These are phyloP conservation scores for Vannuccia rotundouncinata DNA, from an alignment of 2,888 invertebrate genomes.

Conservation along the genomic window DNA sequence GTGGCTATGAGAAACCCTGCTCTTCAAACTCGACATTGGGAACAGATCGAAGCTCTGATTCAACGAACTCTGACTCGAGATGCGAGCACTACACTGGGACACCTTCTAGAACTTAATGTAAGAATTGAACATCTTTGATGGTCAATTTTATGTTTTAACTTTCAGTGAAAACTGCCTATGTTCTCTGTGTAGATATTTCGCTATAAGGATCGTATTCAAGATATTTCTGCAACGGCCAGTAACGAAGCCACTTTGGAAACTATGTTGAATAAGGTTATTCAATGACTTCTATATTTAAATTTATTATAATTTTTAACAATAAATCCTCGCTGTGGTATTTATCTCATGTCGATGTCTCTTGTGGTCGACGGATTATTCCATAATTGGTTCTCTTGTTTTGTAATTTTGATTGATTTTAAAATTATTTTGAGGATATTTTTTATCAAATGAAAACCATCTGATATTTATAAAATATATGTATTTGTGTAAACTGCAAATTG, in stretches of 20 bases:
- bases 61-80: slow-evolving; percentile 51
- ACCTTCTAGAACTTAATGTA: slow-evolving; percentile 55
- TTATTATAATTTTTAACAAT: too few species aligned
- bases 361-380: too few species aligned
- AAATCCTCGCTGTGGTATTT: too few species aligned
- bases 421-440: too few species aligned
- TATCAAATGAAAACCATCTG: too few species aligned
- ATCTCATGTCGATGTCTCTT: too few species aligned
- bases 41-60: slow-evolving; percentile 51
- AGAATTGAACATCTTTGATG: slow-evolving; percentile 38
- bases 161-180: background rate
- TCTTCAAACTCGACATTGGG: slow-evolving; percentile 53
- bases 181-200: slow-evolving; percentile 48
- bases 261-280: slow-evolving; percentile 52
- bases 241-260: slow-evolving; percentile 56
- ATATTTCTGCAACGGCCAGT: slow-evolving; percentile 55
- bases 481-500: too few species aligned
- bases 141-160: background rate
- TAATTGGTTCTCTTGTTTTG: too few species aligned
- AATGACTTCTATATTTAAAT: background rate
- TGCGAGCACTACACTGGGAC: slow-evolving; percentile 53
- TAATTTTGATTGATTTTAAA: too few species aligned
- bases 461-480: too few species aligned
- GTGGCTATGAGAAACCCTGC: slow-evolving; percentile 54
- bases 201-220: slow-evolving; percentile 55